Percentiles rank a stretch among this genome's conserved stretches.
These are phyloP conservation scores for Dermochelys coriacea DNA, from an alignment of 2,797 vertebrate species.

Conservation along the genomic window DNA sequence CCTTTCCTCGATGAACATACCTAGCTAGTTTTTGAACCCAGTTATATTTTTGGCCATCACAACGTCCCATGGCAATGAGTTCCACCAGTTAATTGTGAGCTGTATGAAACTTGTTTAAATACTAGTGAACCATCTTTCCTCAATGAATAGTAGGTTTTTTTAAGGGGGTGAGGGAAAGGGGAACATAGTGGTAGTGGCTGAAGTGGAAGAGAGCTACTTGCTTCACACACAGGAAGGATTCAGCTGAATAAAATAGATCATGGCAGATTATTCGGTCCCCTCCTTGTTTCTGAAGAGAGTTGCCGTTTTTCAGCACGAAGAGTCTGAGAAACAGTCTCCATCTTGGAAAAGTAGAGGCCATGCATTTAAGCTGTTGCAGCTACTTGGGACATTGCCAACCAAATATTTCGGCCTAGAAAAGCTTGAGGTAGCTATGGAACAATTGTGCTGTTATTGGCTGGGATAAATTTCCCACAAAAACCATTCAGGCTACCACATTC, in stretches of 20 bases:
- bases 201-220: rapidly evolving
- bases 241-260: neutral
- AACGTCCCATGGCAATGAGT: neutral
- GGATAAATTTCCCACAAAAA: neutral
- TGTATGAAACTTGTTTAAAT: neutral
- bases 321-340: rapidly evolving
- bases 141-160: neutral
- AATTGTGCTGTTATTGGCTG: neutral
- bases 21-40: neutral
- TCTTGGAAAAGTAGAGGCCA: neutral
- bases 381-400: neutral
- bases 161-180: neutral
- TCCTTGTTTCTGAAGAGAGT: neutral
- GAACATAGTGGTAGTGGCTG: neutral
- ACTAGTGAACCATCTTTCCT: neutral
- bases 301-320: neutral
- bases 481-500: neutral
- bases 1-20: neutral
- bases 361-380: rapidly evolving
- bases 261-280: neutral
- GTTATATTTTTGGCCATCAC: neutral
- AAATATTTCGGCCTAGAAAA: neutral
- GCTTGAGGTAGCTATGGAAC: neutral
- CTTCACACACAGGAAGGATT: neutral
- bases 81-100: neutral